Percentiles rank a stretch among this genome's conserved stretches.
These are phyloP conservation scores for Fundulus diaphanus DNA, from an alignment of 2,797 vertebrate genomes.

Conservation along the genomic window DNA sequence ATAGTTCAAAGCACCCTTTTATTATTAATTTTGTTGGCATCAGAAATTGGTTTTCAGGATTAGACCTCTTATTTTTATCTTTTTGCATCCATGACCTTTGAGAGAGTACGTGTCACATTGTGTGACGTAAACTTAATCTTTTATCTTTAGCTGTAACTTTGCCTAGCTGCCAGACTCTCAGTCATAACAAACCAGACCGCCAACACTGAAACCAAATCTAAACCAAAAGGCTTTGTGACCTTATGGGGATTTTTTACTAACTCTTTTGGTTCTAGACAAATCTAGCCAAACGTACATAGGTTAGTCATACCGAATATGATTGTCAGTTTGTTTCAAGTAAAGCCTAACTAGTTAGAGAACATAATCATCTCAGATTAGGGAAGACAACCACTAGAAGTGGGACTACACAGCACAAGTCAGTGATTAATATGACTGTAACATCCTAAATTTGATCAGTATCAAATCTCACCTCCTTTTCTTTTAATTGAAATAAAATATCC, in stretches of 20 bases:
- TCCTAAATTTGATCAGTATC: not conserved
- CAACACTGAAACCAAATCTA: constrained; percentile 52
- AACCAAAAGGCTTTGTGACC: constrained; percentile 35
- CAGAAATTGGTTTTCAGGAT: not conserved
- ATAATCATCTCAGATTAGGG: constrained; percentile 38
- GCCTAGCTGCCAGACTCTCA: constrained; percentile 17
- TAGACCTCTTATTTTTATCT: not conserved
- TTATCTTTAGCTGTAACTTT: constrained; percentile 21
- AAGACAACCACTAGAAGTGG: constrained; percentile 8
- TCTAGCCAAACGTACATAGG: constrained; percentile 10
- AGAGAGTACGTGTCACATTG: constrained; percentile 31
- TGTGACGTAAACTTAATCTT: not conserved
- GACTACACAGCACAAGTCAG: constrained; percentile 25
- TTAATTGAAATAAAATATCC: not conserved
- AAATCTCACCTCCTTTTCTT: constrained; percentile 9
- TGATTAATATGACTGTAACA: constrained; percentile 8
- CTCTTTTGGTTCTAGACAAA: constrained; percentile 35
- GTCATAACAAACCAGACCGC: constrained; percentile 45
- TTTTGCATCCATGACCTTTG: constrained; percentile 37
- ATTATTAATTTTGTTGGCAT: not conserved
- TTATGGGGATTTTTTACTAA: constrained; percentile 40
- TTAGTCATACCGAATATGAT: constrained; percentile 53
- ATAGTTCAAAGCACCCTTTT: not conserved
- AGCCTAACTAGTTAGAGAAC: constrained; percentile 25
- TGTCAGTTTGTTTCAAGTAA: constrained; percentile 43